Percentiles rank a stretch among this genome's conserved stretches.
These are phyloP conservation scores for Mesorhabditis sp. DNA, from an alignment of 2,888 invertebrate genomes.

Conservation along the genomic window DNA sequence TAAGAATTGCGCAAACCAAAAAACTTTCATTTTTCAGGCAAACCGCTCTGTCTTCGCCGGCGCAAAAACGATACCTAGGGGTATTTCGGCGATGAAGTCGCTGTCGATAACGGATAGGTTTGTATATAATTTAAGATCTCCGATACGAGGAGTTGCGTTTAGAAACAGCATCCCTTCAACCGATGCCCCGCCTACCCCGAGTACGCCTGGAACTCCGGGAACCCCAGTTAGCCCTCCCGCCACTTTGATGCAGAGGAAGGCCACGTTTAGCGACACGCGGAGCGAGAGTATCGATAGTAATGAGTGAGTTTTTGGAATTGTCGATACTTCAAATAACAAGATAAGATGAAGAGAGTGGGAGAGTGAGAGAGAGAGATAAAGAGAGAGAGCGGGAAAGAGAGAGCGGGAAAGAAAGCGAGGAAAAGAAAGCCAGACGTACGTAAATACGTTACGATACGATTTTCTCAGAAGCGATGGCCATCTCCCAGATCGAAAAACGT, in stretches of 20 bases:
- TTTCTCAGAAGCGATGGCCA: no score
- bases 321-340: no score
- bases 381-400: no score
- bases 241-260: neutral
- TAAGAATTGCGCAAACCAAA: neutral
- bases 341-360: no score
- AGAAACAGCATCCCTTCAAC: neutral
- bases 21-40: conserved; percentile 9
- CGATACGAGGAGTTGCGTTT: neutral
- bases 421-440: no score
- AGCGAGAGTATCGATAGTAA: conserved; percentile 4
- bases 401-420: no score
- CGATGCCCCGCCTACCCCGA: neutral
- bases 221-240: neutral
- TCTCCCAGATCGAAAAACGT: no score
- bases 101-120: neutral
- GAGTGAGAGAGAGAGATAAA: no score
- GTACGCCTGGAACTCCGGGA: neutral
- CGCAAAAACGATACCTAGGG: neutral
- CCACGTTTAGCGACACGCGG: neutral
- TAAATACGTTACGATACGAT: no score
- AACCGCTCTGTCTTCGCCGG: conserved; percentile 14
- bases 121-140: neutral
- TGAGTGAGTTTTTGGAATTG: neutral
- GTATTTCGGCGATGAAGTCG: neutral